Percentiles rank a stretch among this genome's conserved stretches.
Conservation (phyloP, 1,140 invertebrate genomes). For the Oreohelix idahoensis region DNA sequence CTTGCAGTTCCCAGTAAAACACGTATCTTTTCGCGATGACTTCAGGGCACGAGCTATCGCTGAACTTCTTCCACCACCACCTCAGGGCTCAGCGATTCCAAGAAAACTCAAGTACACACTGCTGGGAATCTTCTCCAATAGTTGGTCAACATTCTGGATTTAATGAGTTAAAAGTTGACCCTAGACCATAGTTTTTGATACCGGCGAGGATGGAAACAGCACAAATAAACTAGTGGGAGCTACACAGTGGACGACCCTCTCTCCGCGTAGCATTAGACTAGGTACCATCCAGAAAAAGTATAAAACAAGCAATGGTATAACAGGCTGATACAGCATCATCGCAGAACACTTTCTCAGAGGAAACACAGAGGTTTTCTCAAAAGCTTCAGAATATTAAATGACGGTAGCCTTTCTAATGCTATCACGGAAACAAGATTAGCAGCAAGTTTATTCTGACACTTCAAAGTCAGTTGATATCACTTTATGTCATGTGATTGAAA, state of each 20-base stretch:
- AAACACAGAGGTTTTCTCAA: too few relatives aligned
- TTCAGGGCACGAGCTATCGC: conserved; percentile 2
- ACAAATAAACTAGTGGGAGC: conserved; percentile 40
- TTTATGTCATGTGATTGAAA: too few relatives aligned
- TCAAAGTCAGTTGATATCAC: too few relatives aligned
- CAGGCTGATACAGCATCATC: too few relatives aligned
- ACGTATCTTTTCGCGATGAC: conserved; percentile 47
- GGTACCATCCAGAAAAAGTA: neutral
- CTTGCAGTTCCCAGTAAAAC: conserved; percentile 41
- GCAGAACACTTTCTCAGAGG: too few relatives aligned
- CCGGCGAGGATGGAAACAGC: conserved; percentile 43
- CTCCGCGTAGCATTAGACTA: conserved; percentile 6
- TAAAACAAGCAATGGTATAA: conserved; percentile 28
- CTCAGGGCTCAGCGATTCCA: neutral
- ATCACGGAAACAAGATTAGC: too few relatives aligned
- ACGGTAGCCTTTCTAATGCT: too few relatives aligned
- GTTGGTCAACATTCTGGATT: neutral
- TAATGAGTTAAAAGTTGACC: conserved; percentile 25
- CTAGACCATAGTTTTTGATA: conserved; percentile 42
- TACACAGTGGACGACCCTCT: conserved; percentile 36
- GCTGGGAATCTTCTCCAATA: neutral
- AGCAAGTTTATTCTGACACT: too few relatives aligned
- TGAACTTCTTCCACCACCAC: conserved; percentile 9
- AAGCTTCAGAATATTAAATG: too few relatives aligned
- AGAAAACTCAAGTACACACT: too few relatives aligned